These are phyloP conservation scores for Propithecus perrieri DNA, from an alignment of 2,797 vertebrate species.

Conservation along the genomic window DNA sequence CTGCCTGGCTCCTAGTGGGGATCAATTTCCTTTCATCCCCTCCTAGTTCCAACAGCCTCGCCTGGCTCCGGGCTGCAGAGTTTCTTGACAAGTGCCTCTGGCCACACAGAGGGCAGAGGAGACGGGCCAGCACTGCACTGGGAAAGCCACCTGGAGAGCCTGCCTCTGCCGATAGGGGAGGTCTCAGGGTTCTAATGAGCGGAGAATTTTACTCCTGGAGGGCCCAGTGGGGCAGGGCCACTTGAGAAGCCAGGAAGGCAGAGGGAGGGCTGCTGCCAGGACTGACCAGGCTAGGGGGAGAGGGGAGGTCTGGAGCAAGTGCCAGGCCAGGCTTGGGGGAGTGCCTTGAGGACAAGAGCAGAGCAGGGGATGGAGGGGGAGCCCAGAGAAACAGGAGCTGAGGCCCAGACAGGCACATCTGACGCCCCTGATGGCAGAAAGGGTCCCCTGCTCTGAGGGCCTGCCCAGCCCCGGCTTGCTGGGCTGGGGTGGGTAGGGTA, in stretches of 20 bases:
- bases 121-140: background rate
- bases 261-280: background rate
- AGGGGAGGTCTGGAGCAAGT: background rate
- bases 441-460: background rate
- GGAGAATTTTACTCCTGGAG: background rate
- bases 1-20: background rate
- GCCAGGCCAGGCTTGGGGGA: background rate
- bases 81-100: background rate
- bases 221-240: background rate
- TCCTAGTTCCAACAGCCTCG: accelerated
- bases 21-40: background rate
- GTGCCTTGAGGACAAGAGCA: background rate
- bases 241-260: background rate
- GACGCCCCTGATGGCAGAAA: background rate
- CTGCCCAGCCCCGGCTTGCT: background rate
- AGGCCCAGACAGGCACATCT: background rate
- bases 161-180: background rate
- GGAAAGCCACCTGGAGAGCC: background rate
- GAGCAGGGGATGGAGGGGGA: too few relatives aligned
- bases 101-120: background rate
- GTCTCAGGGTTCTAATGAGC: background rate
- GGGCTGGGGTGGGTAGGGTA: too few relatives aligned
- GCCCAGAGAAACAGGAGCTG: background rate
- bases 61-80: background rate
- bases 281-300: background rate